These are phyloP conservation scores for Sycobia sp. DNA, from an alignment of 1,140 invertebrate species.

Conservation along the genomic window DNA sequence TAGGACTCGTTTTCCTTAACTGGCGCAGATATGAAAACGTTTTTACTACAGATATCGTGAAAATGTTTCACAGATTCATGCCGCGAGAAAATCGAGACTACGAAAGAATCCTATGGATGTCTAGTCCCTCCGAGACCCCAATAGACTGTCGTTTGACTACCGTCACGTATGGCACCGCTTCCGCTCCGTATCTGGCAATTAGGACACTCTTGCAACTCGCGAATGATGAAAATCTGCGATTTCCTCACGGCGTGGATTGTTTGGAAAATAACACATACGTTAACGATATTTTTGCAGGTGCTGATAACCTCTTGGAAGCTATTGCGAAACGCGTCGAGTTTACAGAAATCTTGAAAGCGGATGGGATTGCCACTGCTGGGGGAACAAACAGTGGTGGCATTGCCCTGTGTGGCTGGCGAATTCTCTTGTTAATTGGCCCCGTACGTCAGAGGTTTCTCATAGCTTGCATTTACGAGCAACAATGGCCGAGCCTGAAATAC, in stretches of 20 bases:
- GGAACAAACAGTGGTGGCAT: constrained; percentile 47
- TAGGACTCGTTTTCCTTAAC: neutral
- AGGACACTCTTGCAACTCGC: too few species aligned
- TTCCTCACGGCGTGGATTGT: neutral
- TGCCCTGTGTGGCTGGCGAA: constrained; percentile 38
- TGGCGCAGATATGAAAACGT: constrained; percentile 35
- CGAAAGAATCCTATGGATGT: constrained; percentile 44
- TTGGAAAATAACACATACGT: constrained; percentile 10
- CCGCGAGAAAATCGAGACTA: constrained; percentile 30
- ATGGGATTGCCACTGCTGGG: neutral
- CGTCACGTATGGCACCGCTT: neutral
- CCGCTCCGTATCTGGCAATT: neutral
- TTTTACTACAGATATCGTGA: constrained; percentile 38
- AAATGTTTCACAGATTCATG: constrained; percentile 45
- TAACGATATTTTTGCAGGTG: constrained; percentile 16
- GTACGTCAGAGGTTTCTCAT: too few species aligned
- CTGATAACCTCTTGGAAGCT: neutral
- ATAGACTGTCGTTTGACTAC: too few species aligned
- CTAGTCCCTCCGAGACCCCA: neutral
- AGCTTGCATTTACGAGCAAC: too few species aligned
- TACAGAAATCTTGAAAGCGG: neutral
- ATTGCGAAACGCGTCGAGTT: neutral
- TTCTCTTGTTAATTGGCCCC: neutral
- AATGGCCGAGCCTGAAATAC: too few species aligned
- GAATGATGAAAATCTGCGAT: too few species aligned